Conservation (phyloP, 2,797 vertebrate genomes). For the Sciurus carolinensis region DNA sequence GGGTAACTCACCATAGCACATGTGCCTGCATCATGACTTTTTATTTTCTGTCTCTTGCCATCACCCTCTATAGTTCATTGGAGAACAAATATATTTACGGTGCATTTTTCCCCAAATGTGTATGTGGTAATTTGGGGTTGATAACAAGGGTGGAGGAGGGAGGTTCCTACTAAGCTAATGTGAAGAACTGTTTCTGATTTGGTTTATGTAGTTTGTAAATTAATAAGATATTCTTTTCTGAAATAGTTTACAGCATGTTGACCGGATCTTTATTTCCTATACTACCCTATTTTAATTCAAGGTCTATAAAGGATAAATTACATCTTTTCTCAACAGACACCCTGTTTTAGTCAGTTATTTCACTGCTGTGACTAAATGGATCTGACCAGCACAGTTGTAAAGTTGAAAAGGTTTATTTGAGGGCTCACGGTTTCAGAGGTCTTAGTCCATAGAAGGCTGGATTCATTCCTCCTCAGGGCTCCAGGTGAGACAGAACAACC, state of each 20-base stretch:
- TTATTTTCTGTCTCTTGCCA: constrained; percentile 14
- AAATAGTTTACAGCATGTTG: not conserved
- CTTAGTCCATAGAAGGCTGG: too few species aligned
- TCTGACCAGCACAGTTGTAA: too few species aligned
- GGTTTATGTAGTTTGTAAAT: not conserved
- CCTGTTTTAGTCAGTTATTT: too few species aligned
- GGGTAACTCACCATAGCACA: not conserved
- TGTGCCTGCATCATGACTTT: not conserved
- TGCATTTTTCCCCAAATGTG: not conserved
- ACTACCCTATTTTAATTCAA: not conserved
- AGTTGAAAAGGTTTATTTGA: too few species aligned
- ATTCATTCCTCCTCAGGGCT: too few species aligned
- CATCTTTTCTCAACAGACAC: too few species aligned
- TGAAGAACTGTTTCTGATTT: not conserved
- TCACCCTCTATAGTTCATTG: constrained; percentile 33
- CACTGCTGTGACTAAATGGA: too few species aligned
- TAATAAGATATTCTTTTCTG: not conserved
- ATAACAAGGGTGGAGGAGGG: not conserved
- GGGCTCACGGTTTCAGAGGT: too few species aligned
- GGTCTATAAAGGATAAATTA: not conserved
- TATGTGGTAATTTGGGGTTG: not conserved
- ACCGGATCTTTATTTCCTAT: not conserved
- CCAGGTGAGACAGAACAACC: too few species aligned
- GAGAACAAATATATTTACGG: not conserved
- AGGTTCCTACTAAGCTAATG: not conserved